Evolutionary conservation across 64 coral and sea anemone species (phyloP), one percentile per base, ranked within the genome.

Genomic region (Pocillopora damicornis): DNA sequence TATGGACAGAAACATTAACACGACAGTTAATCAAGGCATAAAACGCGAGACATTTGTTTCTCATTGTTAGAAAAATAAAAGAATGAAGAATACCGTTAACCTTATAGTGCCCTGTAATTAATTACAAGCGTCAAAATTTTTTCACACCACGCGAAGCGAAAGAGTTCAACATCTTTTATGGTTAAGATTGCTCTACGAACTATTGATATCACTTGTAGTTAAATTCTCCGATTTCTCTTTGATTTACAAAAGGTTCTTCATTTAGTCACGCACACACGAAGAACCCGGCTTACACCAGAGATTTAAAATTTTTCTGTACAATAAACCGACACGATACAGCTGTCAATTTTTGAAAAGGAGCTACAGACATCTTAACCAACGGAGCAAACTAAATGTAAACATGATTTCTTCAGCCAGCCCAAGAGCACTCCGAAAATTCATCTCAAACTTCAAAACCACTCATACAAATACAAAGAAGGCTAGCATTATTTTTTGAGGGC

Each of bases 301-400:
- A 85, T 57, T 22, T 5, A 25, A 38, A 22, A 58, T 8, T 71
- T 85, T 57, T 56, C 20, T n/a, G 12, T 5, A 34, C 42, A 37
- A 72, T 51, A 56, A 67, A 71, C 57, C 65, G 68, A 68, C 64
- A 12, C 15, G 15, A 73, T 45, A 67, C 81, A 85, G 65, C 65
- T 73, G 81, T 85, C 81, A 45, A n/a, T 85, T 51, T 30, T 2
- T n/a, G 45, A 18, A 58, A 66, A 85, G 23, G 37, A 72, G 64
- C 16, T 73, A 71, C 64, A 57, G 20, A 67, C 38, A 58, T 18
- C 51, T 51, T 72, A 35, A 38, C n/a, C 38, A 25, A 58, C 11
- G 59, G 79, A 81, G 22, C 71, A 22, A 22, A 58, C 14, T 66
- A 26, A 36, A 73, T 85, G 81, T 85, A 85, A 85, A 85, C 65